Conservation (phyloP, 2,797 vertebrate genomes). For the Mus minutoides region DNA sequence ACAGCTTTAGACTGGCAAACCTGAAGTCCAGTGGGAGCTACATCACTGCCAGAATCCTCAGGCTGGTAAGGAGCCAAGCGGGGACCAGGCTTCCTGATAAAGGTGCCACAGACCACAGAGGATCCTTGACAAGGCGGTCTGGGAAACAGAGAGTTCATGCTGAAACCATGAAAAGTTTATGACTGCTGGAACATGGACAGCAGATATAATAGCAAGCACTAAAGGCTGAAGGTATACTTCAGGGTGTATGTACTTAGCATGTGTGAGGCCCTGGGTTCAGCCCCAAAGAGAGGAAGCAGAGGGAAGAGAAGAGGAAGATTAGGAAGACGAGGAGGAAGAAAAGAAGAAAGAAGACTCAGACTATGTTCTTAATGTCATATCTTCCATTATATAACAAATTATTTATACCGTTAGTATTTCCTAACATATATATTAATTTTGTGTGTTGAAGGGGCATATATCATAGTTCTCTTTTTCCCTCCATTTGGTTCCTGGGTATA, state of each 20-base stretch:
- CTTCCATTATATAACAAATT: not conserved
- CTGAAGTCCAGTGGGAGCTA: slow-evolving; percentile 2
- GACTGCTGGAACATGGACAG: not conserved
- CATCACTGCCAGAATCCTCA: not conserved
- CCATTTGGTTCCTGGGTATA: too few species aligned
- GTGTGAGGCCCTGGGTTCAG: not conserved
- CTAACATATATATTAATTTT: not conserved
- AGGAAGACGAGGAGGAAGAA: too few species aligned
- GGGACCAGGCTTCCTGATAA: not conserved
- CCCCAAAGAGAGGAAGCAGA: not conserved
- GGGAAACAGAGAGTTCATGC: not conserved
- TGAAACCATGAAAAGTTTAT: slow-evolving; percentile 36
- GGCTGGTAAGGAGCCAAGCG: slow-evolving; percentile 15
- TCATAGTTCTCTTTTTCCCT: not conserved
- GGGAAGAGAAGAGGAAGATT: not conserved
- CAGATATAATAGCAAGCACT: not conserved
- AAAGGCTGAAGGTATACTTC: not conserved
- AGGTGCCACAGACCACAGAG: not conserved
- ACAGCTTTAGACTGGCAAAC: not conserved
- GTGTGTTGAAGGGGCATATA: not conserved
- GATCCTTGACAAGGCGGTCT: not conserved
- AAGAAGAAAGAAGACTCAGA: not conserved
- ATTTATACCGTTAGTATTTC: not conserved
- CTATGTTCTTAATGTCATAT: not conserved
- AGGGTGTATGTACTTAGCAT: not conserved